Percentiles rank a stretch among this genome's conserved stretches.
phyloP scores from a whole-genome alignment of 2,888 invertebrate genomes.

The Tachina grossa region DNA sequence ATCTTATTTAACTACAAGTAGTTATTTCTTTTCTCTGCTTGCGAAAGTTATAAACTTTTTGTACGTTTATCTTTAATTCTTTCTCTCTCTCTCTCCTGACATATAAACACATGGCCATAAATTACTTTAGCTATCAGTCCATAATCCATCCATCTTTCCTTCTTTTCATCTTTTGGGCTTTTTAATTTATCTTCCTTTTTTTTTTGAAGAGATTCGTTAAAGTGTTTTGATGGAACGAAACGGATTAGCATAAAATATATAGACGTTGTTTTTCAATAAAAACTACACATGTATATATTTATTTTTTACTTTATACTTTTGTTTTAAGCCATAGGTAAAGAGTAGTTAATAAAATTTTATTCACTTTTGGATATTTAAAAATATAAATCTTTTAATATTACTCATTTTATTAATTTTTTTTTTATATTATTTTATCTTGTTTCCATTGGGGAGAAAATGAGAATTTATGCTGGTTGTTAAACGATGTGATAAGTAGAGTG shows the following conservation, averaged over 20 bases:
- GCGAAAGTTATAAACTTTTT: conserved; percentile 33
- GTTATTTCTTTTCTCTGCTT: conserved; percentile 10
- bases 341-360: conserved; percentile 63
- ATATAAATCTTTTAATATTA: conserved; percentile 54
- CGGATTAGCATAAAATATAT: conserved; percentile 64
- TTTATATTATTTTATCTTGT: conserved; percentile 1
- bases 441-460: conserved; percentile 1
- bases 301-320: conserved; percentile 20
- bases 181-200: neutral
- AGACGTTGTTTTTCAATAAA: conserved; percentile 19
- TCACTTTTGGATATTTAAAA: conserved; percentile 49
- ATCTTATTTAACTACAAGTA: conserved; percentile 37
- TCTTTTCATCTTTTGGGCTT: conserved; percentile 29
- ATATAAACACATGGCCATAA: conserved; percentile 50
- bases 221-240: conserved; percentile 65
- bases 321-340: conserved; percentile 35
- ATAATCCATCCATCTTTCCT: conserved; percentile 56
- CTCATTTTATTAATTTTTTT: conserved; percentile 37
- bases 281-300: conserved; percentile 28
- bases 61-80: neutral
- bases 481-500: conserved; percentile 14
- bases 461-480: conserved; percentile 45
- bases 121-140: conserved; percentile 58
- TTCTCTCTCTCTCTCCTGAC: neutral
- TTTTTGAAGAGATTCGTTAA: conserved; percentile 1